phyloP scores from a whole-genome alignment of 1,140 invertebrate genomes.

The Cherax destructor region DNA sequence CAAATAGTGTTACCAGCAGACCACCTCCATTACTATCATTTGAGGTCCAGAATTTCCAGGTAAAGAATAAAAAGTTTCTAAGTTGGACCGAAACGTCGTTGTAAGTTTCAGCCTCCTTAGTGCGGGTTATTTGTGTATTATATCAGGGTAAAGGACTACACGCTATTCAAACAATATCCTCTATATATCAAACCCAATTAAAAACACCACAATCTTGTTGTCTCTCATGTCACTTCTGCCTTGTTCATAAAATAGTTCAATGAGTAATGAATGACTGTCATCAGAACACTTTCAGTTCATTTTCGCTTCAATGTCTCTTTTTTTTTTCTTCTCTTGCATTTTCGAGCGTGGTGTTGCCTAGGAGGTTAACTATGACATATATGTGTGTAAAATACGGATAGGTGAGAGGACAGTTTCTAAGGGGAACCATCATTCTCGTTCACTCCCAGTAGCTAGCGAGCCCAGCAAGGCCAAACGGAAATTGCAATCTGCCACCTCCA shows the following conservation, averaged over 20 bases:
- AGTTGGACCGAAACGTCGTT: too few species aligned
- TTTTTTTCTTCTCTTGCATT: background rate
- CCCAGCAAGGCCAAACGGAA: constrained; percentile 35
- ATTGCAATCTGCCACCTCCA: constrained; percentile 46
- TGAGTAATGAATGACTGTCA: background rate
- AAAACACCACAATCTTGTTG: too few species aligned
- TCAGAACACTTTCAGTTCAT: too few species aligned
- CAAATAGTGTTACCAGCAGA: background rate
- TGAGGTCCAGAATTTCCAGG: background rate
- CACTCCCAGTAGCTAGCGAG: constrained; percentile 31
- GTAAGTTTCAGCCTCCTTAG: too few species aligned
- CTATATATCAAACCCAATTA: background rate
- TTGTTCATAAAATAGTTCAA: background rate
- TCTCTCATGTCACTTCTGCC: too few species aligned
- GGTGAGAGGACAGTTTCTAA: constrained; percentile 23
- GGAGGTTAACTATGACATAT: background rate
- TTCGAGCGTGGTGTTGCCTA: background rate
- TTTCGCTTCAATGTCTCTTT: background rate
- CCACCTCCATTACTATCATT: background rate
- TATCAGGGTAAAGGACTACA: background rate
- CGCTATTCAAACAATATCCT: background rate
- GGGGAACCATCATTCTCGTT: constrained; percentile 16
- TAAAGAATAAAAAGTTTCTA: too few species aligned
- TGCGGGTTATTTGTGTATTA: too few species aligned
- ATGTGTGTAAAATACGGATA: background rate